Evolutionary conservation across 2,888 invertebrate genomes (phyloP).

Genomic region (Punctoribates punctum): DNA sequence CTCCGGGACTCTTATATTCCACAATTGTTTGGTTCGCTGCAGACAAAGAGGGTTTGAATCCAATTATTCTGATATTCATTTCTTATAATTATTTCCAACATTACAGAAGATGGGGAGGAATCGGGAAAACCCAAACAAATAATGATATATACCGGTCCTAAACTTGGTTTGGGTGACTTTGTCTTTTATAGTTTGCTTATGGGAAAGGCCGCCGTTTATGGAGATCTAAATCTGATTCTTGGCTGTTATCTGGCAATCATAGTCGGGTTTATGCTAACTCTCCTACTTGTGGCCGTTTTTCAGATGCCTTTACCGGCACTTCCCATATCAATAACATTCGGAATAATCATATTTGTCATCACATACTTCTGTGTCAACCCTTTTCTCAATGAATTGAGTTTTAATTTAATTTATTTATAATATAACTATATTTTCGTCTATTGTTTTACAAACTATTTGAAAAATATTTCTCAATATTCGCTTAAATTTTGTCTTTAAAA

Average conservation of each 20-base stretch:
- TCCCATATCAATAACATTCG: constrained; percentile 6
- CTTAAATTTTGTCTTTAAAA: too few relatives aligned
- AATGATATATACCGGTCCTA: background rate
- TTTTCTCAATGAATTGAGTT: background rate
- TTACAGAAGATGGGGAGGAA: background rate
- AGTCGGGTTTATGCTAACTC: background rate
- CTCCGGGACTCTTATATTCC: background rate
- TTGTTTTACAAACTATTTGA: too few relatives aligned
- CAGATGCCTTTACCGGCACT: background rate
- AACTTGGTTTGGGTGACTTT: constrained; percentile 16
- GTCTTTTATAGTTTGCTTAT: constrained; percentile 12
- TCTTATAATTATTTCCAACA: background rate
- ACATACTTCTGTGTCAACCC: constrained; percentile 1
- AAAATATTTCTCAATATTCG: too few relatives aligned
- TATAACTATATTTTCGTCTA: too few relatives aligned
- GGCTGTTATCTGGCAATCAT: background rate
- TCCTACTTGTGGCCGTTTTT: background rate
- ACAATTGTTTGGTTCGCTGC: background rate
- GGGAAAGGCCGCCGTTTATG: background rate
- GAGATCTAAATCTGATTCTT: background rate
- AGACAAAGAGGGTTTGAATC: too few relatives aligned
- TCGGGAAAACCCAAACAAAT: background rate
- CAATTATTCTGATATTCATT: too few relatives aligned
- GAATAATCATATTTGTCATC: background rate
- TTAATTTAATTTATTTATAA: background rate